Conservation (phyloP, 1,140 invertebrate genomes). For the Drosophila parvula region DNA sequence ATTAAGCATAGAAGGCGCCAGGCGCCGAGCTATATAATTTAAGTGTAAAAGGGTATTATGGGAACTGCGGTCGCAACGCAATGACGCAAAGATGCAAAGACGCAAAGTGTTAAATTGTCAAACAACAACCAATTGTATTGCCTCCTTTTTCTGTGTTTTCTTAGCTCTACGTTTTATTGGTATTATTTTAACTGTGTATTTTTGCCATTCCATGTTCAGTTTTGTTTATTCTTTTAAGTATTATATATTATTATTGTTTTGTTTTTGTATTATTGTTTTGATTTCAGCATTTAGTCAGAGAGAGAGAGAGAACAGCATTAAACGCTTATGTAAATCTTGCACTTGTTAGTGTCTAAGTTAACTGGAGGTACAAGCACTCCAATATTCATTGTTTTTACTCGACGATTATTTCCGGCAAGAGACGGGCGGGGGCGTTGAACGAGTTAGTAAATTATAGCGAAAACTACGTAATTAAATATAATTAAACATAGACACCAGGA, state of each 20-base stretch:
- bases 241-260: constrained; percentile 55
- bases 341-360: constrained; percentile 78
- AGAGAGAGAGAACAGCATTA: constrained; percentile 60
- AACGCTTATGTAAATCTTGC: constrained; percentile 79
- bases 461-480: constrained; percentile 71
- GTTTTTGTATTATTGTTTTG: constrained; percentile 46
- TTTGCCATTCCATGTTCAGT: constrained; percentile 67
- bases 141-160: constrained; percentile 39
- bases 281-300: constrained; percentile 52
- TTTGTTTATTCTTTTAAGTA: constrained; percentile 48
- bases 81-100: constrained; percentile 17
- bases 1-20: constrained; percentile 50
- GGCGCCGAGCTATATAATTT: constrained; percentile 60
- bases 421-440: constrained; percentile 59
- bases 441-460: constrained; percentile 76
- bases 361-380: constrained; percentile 42
- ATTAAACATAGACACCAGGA: constrained; percentile 58
- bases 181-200: constrained; percentile 37
- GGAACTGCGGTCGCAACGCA: constrained; percentile 76
- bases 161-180: constrained; percentile 38
- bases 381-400: constrained; percentile 21
- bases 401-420: constrained; percentile 43
- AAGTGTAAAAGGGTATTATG: constrained; percentile 65
- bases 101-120: constrained; percentile 43
- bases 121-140: constrained; percentile 49